Evolutionary conservation across 1,140 invertebrate species (phyloP).

Genomic region (Anastatus disparis): DNA sequence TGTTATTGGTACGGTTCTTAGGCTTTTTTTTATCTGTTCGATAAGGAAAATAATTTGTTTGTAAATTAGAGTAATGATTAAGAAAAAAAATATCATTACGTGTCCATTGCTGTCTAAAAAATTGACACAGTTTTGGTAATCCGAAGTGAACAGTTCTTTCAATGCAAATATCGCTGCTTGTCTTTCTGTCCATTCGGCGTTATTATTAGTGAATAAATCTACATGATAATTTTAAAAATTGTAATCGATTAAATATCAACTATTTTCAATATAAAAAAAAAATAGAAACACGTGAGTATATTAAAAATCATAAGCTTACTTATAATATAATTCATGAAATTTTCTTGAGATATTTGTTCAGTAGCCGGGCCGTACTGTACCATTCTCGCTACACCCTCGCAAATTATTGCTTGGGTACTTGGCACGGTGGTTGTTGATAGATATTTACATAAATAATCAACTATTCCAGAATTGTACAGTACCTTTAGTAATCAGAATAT

Average conservation of each 20-base stretch:
- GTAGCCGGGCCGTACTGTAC: slow-evolving; percentile 45
- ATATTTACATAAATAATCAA: slow-evolving; percentile 6
- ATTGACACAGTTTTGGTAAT: slow-evolving; percentile 48
- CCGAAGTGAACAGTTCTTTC: slow-evolving; percentile 47
- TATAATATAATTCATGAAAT: slow-evolving; percentile 45
- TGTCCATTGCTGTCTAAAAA: slow-evolving; percentile 46
- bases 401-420: slow-evolving; percentile 43
- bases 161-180: slow-evolving; percentile 50
- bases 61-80: no score
- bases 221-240: background rate
- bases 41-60: no score
- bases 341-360: slow-evolving; percentile 44
- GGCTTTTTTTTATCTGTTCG: no score
- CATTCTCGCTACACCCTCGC: slow-evolving; percentile 53
- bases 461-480: background rate
- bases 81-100: background rate
- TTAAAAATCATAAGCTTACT: slow-evolving; percentile 32
- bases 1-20: no score
- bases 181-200: slow-evolving; percentile 43
- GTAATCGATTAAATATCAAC: background rate
- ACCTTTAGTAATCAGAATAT: no score
- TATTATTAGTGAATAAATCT: slow-evolving; percentile 52
- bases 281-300: background rate
- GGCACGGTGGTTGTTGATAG: slow-evolving; percentile 39
- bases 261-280: background rate